A percentile compares a stretch with the other conserved stretches of the same genome.
phyloP scores from a whole-genome alignment of 2,888 invertebrate species.

The Melipona beecheii region DNA sequence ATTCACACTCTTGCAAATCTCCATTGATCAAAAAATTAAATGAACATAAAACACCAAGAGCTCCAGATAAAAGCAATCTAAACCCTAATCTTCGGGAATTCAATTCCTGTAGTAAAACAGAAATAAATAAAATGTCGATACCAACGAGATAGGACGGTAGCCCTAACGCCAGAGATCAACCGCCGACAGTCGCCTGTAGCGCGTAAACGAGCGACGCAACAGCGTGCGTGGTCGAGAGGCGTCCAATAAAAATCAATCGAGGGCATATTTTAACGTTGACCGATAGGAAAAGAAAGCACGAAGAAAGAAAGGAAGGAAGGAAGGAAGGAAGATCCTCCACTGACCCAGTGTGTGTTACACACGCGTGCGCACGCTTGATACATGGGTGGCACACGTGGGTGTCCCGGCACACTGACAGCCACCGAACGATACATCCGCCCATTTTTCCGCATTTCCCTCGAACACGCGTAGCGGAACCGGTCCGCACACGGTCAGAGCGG shows the following conservation, averaged over 20 bases:
- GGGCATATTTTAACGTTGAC: conserved; percentile 51
- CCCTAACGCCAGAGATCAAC: background rate
- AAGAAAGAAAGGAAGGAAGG: conserved; percentile 52
- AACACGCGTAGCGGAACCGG: conserved; percentile 49
- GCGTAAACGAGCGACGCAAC: conserved; percentile 34
- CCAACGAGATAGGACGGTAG: background rate
- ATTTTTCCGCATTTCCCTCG: conserved; percentile 67
- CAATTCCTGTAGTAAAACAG: background rate
- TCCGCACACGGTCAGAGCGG: conserved; percentile 26
- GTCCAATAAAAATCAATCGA: conserved; percentile 60
- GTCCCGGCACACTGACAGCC: conserved; percentile 61
- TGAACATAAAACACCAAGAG: no score
- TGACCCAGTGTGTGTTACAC: conserved; percentile 66
- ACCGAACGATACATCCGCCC: conserved; percentile 68
- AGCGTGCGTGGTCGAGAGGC: conserved; percentile 43
- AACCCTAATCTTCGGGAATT: background rate
- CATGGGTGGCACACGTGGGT: conserved; percentile 60
- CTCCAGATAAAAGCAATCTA: no score
- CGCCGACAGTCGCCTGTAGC: background rate
- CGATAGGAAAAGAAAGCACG: conserved; percentile 66
- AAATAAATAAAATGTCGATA: background rate
- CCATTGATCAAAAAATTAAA: no score
- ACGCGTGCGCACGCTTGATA: conserved; percentile 68
- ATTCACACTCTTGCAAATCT: no score
- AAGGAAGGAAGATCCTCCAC: conserved; percentile 66